A percentile compares a stretch with the other conserved stretches of the same genome.
These are phyloP conservation scores for Belgica antarctica DNA, from an alignment of 2,888 invertebrate genomes.

Conservation along the genomic window DNA sequence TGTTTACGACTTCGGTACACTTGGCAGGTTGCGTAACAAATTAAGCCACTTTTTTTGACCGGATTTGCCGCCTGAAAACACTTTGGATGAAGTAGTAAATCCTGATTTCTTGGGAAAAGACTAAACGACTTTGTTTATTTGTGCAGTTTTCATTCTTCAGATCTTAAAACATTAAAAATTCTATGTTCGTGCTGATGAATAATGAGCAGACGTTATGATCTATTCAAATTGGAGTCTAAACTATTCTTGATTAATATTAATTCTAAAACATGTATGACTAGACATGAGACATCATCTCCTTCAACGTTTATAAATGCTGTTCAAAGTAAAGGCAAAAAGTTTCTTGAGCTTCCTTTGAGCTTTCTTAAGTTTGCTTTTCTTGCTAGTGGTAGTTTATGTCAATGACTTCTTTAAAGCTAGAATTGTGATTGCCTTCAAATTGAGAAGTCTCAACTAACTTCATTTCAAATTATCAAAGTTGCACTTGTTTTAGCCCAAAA, in stretches of 20 bases:
- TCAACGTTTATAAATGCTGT: background rate
- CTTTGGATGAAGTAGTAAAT: no score
- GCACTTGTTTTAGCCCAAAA: no score
- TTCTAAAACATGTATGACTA: background rate
- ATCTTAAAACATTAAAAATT: no score
- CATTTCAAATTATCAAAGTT: no score
- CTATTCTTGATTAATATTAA: background rate
- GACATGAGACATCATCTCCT: background rate
- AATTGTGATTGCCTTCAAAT: no score
- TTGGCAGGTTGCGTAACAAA: no score
- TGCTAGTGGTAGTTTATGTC: background rate
- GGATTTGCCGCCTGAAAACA: no score
- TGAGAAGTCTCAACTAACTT: no score
- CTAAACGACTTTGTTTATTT: no score
- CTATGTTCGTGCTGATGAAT: background rate
- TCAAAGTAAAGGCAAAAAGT: background rate
- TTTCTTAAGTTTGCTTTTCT: background rate
- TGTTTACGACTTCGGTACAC: background rate
- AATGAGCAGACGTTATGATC: background rate
- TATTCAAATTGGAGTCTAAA: background rate
- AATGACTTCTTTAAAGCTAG: no score
- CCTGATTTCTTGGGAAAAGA: no score
- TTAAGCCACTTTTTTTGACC: no score
- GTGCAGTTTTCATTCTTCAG: conserved; percentile 12
- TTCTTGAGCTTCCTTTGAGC: background rate